Base-by-base conservation (phyloP, 2,888 invertebrate genomes). In the Torymus tubicola region DNA sequence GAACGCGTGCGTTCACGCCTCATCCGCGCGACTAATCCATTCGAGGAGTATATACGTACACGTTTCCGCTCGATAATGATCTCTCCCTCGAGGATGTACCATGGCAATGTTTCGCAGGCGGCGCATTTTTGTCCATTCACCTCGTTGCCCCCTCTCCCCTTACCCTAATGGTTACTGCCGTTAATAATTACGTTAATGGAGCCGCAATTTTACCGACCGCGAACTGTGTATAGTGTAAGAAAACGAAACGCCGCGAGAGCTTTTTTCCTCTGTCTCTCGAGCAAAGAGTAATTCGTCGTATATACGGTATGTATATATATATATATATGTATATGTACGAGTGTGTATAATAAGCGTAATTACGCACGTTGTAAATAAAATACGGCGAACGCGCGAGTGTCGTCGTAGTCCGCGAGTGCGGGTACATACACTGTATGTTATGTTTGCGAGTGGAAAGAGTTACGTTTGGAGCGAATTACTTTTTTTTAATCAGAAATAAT, bases 111-210 rank as follows among this genome's bases (percentile, higher is more conserved):
- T 73, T 72, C 18, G 73, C n/a, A 53, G 57, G 18, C 21, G 2
- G 24, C 24, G n/a, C 31, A 24, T 74, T 80, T 74, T 65, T 64
- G 58, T 72, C 65, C 13, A 42, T 60, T 78, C 78, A 58, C 61
- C 67, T 61, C 13, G 57, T 64, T 57, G 14, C 50, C 42, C 1
- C 13, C 21, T 53, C 24, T 64, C 12, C 31, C 31, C 24, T 3
- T 24, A 2, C 31, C 31, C n/a, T n/a, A n/a, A n/a, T n/a, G n/a
- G n/a, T n/a, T 67, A 67, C 55, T 53, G 76, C 70, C 50, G 31
- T 31, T 31, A 31, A 68, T 80, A 80, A 76, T 80, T 72, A 80
- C 60, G 67, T 76, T 80, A 80, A 80, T 80, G 67, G 61, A 76
- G 60, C 60, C 53, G 67, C 61, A 70, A 60, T 74, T 65, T 70